Evolutionary conservation across 92 coral and sea anemone species (phyloP).

Genomic region (Chrysogorgia sp.): DNA sequence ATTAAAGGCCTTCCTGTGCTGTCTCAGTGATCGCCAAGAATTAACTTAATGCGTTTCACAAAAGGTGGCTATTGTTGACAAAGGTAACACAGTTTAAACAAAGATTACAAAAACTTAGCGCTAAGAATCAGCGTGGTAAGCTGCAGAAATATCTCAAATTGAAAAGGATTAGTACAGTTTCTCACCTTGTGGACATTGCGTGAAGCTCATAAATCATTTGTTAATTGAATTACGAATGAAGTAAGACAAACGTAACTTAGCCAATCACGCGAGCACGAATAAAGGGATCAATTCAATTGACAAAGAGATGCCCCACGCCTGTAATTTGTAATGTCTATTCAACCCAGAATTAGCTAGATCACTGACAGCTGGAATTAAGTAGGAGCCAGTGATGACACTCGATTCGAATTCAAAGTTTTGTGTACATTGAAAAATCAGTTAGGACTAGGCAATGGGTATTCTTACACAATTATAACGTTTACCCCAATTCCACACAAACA

Average conservation of each 20-base stretch:
- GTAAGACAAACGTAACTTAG: background rate
- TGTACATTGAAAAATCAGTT: background rate
- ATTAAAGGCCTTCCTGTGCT: constrained; percentile 8
- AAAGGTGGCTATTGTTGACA: constrained; percentile 10
- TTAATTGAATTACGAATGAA: constrained; percentile 40
- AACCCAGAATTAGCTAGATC: background rate
- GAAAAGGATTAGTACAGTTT: constrained; percentile 27
- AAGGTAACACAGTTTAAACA: constrained; percentile 9
- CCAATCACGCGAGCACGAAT: constrained; percentile 7
- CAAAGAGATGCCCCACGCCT: constrained; percentile 6
- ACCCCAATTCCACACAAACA: too few species aligned
- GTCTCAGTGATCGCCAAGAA: background rate
- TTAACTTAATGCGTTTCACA: constrained; percentile 5
- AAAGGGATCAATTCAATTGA: constrained; percentile 11
- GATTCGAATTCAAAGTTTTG: background rate
- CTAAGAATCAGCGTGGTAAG: constrained; percentile 27
- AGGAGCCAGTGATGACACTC: background rate
- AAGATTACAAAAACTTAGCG: constrained; percentile 32
- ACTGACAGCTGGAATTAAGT: background rate
- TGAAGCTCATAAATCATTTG: constrained; percentile 29
- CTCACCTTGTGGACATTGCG: constrained; percentile 9
- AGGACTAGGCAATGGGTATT: too few species aligned
- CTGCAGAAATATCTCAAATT: constrained; percentile 12
- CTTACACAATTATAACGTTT: too few species aligned
- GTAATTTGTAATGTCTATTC: constrained; percentile 29